Evolutionary conservation across 2,888 invertebrate genomes (phyloP).

Genomic region (Aplocera efformata): DNA sequence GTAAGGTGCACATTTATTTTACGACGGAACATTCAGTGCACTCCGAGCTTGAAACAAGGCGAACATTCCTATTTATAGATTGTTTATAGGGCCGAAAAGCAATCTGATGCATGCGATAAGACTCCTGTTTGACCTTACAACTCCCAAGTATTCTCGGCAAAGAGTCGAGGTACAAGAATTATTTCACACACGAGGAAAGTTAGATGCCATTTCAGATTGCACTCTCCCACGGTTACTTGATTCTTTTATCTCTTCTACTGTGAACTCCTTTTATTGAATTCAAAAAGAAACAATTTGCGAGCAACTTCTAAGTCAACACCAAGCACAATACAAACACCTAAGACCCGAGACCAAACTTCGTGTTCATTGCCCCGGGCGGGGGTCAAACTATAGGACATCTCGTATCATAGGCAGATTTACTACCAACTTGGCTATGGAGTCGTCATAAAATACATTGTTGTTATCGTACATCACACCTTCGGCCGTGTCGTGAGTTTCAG

Average conservation of each 20-base stretch:
- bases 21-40: conserved; percentile 20
- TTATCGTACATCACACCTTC: too few species aligned
- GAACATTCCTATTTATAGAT: conserved; percentile 19
- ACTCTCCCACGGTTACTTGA: conserved; percentile 12
- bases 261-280: conserved; percentile 15
- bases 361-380: too few species aligned
- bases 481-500: too few species aligned
- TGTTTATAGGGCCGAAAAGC: conserved; percentile 14
- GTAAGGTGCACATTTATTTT: conserved; percentile 16
- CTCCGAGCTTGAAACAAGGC: conserved; percentile 6
- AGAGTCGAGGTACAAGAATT: conserved; percentile 3
- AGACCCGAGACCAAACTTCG: too few species aligned
- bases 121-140: conserved; percentile 3
- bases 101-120: conserved; percentile 16
- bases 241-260: conserved; percentile 15
- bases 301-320: too few species aligned
- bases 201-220: conserved; percentile 23
- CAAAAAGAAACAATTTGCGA: conserved; percentile 2
- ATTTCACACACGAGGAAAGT: conserved; percentile 13
- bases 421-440: too few species aligned
- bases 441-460: too few species aligned
- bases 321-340: too few species aligned
- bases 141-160: neutral
- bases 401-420: too few species aligned
- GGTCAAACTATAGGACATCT: too few species aligned